Conservation (phyloP, 2,113 vertebrate species). For the Gracilinanus agilis region DNA sequence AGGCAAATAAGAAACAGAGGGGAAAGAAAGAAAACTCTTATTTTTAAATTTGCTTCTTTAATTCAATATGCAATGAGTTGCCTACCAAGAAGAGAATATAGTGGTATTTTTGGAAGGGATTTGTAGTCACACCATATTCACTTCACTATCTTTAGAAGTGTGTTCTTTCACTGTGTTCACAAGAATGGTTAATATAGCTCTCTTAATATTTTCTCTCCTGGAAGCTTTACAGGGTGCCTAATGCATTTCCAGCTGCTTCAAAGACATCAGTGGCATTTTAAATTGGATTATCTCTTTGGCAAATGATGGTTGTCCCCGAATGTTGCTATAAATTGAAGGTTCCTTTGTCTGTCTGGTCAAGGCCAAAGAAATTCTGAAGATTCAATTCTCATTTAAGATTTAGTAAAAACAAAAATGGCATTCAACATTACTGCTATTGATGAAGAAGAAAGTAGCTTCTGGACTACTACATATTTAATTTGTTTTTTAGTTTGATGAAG, state of each 20-base stretch:
- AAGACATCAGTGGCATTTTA: slow-evolving; percentile 8
- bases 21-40: too few species aligned
- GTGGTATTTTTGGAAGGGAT: slow-evolving; percentile 2
- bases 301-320: slow-evolving; percentile 6
- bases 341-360: background rate
- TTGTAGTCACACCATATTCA: slow-evolving; percentile 1
- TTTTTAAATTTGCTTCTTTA: too few species aligned
- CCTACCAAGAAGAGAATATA: background rate
- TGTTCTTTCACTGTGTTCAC: slow-evolving; percentile 34
- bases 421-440: background rate
- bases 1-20: too few species aligned
- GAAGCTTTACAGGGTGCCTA: slow-evolving; percentile 11
- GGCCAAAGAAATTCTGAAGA: background rate
- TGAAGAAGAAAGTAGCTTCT: background rate
- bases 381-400: background rate
- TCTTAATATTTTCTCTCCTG: background rate
- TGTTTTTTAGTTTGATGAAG: too few species aligned
- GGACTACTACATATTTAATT: background rate
- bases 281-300: background rate
- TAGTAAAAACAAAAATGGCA: background rate
- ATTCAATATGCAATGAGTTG: background rate
- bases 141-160: background rate
- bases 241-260: background rate
- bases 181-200: slow-evolving; percentile 48
- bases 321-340: background rate